Percentiles rank a stretch among this genome's conserved stretches.
Evolutionary conservation across 1,140 invertebrate genomes (phyloP).

Genomic region (Chelonus insularis): DNA sequence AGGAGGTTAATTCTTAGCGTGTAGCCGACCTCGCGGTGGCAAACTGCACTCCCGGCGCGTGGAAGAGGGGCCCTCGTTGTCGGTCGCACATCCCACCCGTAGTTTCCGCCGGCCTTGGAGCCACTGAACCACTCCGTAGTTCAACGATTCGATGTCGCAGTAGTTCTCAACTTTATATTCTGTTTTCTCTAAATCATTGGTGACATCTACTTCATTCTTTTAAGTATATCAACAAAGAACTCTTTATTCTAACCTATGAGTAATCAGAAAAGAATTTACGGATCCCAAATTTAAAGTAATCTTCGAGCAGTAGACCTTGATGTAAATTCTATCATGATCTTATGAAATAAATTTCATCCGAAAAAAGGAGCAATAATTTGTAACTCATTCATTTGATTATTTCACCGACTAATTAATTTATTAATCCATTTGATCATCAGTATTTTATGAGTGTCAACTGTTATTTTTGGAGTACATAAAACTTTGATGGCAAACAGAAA

Average conservation of each 20-base stretch:
- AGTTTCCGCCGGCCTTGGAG: conserved; percentile 62
- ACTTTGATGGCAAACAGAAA: too few species aligned
- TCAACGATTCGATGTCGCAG: conserved; percentile 60
- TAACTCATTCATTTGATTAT: not conserved
- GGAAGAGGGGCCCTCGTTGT: conserved; percentile 27
- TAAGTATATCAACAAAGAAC: too few species aligned
- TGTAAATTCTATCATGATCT: too few species aligned
- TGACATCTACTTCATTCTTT: too few species aligned
- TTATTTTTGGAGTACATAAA: too few species aligned
- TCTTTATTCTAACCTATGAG: too few species aligned
- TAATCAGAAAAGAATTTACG: too few species aligned
- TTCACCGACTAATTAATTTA: too few species aligned
- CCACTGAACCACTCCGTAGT: conserved; percentile 63
- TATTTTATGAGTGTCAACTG: too few species aligned
- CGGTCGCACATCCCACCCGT: conserved; percentile 50
- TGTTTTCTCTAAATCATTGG: not conserved
- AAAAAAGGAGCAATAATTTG: not conserved
- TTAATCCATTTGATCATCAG: not conserved
- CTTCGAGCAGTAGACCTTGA: too few species aligned
- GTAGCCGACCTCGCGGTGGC: not conserved
- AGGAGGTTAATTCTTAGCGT: not conserved
- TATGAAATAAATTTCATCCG: too few species aligned
- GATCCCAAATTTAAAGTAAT: too few species aligned
- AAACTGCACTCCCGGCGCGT: conserved; percentile 24
- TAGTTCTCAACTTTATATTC: conserved; percentile 47